Conservation (phyloP, 2,113 vertebrate genomes). For the Actenoides hombroni region DNA sequence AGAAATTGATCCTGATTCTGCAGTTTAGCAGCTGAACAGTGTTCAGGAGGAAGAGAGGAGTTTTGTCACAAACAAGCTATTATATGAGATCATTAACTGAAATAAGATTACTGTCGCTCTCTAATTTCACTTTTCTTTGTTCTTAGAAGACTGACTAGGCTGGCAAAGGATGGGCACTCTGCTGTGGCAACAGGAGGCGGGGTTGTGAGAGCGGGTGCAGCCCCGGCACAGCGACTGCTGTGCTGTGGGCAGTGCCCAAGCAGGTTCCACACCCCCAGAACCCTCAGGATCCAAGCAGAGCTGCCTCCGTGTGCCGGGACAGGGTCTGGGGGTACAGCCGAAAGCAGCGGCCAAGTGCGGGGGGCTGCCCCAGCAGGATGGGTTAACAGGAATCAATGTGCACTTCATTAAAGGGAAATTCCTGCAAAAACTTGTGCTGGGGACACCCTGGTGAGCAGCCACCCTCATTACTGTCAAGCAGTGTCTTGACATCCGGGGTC, state of each 20-base stretch:
- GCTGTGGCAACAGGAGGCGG: fast-evolving
- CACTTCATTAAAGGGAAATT: no score
- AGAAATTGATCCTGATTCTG: slow-evolving; percentile 3
- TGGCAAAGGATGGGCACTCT: neutral
- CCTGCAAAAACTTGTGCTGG: no score
- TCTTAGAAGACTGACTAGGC: neutral
- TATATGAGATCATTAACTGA: neutral
- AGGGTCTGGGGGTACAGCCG: neutral
- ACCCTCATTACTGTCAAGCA: no score
- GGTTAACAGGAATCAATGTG: no score
- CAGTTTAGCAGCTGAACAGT: neutral
- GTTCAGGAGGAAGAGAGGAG: neutral
- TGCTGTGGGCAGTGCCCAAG: neutral
- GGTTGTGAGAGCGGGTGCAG: neutral
- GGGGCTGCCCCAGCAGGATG: no score
- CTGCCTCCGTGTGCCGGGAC: fast-evolving
- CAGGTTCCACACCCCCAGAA: fast-evolving
- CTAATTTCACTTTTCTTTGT: neutral
- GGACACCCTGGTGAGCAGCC: no score
- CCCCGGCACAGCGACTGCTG: fast-evolving
- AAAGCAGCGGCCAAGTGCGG: neutral
- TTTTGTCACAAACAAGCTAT: neutral
- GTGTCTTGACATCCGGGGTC: no score
- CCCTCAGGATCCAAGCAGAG: no score
- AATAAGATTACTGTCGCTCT: neutral